phyloP scores from a whole-genome alignment of 2,797 vertebrate genomes.

The Sparidentex hasta region DNA sequence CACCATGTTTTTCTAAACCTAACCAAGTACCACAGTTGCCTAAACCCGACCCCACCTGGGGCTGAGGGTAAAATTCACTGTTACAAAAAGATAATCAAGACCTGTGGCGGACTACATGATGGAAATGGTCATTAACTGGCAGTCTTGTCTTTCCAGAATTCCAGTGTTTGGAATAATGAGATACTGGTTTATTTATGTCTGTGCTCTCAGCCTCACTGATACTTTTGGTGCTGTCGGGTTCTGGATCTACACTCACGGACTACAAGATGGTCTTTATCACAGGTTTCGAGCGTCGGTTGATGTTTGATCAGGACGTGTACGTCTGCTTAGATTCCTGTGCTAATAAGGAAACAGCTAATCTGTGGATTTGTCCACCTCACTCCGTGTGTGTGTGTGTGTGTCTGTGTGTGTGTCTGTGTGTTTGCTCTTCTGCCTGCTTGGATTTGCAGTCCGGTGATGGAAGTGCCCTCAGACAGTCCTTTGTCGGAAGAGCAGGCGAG shows the following conservation, averaged over 20 bases:
- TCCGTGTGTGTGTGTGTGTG: conserved; percentile 11
- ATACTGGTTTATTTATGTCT: neutral
- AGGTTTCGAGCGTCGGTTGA: neutral
- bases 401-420: conserved; percentile 10
- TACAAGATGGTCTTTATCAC: neutral
- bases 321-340: conserved; percentile 9
- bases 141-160: neutral
- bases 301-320: conserved; percentile 19
- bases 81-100: neutral
- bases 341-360: conserved; percentile 12
- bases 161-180: neutral
- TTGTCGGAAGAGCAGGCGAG: conserved; percentile 93
- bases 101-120: neutral
- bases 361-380: conserved; percentile 19
- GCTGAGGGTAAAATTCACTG: neutral
- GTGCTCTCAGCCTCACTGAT: neutral
- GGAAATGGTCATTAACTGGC: neutral
- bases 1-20: too few species aligned
- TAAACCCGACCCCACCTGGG: too few species aligned
- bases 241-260: neutral
- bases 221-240: neutral
- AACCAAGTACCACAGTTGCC: too few species aligned
- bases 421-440: conserved; percentile 13
- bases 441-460: conserved; percentile 93
- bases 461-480: conserved; percentile 92